Evolutionary conservation across 2,797 vertebrate species (phyloP).

Genomic region (Urocyon cinereoargenteus): DNA sequence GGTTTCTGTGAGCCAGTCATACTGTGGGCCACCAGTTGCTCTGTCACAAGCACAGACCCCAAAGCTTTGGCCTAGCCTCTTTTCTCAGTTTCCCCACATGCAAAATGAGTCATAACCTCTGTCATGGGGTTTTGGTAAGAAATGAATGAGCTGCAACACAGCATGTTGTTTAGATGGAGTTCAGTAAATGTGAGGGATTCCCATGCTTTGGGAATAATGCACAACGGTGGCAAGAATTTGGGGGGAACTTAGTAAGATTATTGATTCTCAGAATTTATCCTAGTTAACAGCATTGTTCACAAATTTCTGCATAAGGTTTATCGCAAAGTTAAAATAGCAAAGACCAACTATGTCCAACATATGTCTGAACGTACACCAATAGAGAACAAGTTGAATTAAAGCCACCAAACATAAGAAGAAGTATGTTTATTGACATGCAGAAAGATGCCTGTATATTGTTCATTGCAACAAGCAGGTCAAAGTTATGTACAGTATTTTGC

Average conservation of each 20-base stretch:
- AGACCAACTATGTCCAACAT: background rate
- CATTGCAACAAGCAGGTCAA: background rate
- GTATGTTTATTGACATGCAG: constrained; percentile 33
- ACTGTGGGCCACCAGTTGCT: accelerated
- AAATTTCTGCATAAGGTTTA: constrained; percentile 8
- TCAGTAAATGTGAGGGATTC: background rate
- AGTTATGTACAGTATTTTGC: background rate
- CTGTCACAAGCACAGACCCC: background rate
- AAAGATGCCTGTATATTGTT: background rate
- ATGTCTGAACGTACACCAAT: background rate
- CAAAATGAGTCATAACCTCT: background rate
- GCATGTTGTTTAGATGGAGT: background rate
- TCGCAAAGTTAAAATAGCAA: background rate
- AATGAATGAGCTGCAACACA: background rate
- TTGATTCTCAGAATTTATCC: background rate
- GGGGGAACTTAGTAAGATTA: background rate
- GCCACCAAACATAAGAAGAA: background rate
- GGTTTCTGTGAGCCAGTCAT: background rate
- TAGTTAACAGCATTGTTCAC: background rate
- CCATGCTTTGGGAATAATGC: background rate
- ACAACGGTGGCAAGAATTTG: background rate
- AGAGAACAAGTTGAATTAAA: background rate
- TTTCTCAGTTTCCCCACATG: background rate
- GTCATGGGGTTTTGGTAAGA: background rate
- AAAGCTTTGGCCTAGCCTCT: background rate